Conservation (phyloP, 2,113 vertebrate genomes). For the Uria aalge region DNA sequence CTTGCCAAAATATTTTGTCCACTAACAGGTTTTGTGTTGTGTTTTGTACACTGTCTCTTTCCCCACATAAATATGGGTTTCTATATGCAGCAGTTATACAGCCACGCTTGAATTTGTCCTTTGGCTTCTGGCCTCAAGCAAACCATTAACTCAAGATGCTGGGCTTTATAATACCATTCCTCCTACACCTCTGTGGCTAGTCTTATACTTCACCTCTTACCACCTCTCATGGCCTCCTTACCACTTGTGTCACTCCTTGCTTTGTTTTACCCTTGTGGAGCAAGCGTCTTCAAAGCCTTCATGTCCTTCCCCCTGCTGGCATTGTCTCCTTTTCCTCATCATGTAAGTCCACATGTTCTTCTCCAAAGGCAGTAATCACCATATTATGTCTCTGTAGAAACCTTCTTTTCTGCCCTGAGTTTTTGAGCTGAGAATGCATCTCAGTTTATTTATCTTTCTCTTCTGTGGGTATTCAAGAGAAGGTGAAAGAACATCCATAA, state of each 20-base stretch:
- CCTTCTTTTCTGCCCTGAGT: neutral
- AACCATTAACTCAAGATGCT: neutral
- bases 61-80: neutral
- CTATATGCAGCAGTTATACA: neutral
- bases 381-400: neutral
- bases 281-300: neutral
- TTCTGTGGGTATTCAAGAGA: neutral
- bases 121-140: neutral
- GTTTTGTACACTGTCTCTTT: neutral
- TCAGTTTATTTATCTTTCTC: neutral
- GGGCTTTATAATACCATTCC: neutral
- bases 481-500: neutral
- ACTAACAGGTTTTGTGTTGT: neutral
- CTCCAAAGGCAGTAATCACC: neutral
- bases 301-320: neutral
- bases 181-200: neutral
- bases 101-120: neutral
- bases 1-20: neutral
- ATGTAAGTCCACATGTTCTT: neutral
- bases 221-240: neutral
- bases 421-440: neutral
- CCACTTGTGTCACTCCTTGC: neutral
- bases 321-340: neutral
- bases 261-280: neutral
- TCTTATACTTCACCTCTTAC: neutral